phyloP scores from a whole-genome alignment of 2,888 invertebrate species.

The Spodoptera littoralis region DNA sequence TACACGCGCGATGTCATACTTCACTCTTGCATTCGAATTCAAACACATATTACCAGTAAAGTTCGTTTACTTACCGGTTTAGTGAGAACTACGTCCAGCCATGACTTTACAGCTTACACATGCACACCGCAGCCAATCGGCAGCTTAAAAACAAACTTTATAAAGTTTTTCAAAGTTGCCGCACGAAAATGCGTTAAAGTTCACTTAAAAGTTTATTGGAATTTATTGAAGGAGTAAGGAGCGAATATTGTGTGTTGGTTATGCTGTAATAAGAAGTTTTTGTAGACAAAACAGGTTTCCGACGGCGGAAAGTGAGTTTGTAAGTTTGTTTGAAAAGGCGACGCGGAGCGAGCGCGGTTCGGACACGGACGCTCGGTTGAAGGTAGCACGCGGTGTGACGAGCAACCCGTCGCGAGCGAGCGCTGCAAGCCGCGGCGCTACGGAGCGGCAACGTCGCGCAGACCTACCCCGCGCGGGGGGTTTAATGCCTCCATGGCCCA shows the following conservation, averaged over 20 bases:
- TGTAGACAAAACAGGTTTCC: slow-evolving; percentile 76
- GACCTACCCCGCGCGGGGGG: slow-evolving; percentile 69
- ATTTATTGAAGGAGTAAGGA: slow-evolving; percentile 61
- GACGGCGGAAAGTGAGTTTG: slow-evolving; percentile 78
- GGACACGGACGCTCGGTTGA: slow-evolving; percentile 72
- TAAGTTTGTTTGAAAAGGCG: slow-evolving; percentile 75
- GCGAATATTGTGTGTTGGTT: slow-evolving; percentile 64
- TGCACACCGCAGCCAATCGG: slow-evolving; percentile 67
- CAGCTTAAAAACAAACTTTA: slow-evolving; percentile 78
- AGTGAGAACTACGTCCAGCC: slow-evolving; percentile 80
- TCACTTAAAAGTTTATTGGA: slow-evolving; percentile 58
- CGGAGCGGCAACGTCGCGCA: slow-evolving; percentile 77
- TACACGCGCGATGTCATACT: slow-evolving; percentile 37
- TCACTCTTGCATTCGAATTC: slow-evolving; percentile 53
- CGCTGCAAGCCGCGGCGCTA: slow-evolving; percentile 60
- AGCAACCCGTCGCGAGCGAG: slow-evolving; percentile 45
- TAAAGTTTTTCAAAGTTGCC: slow-evolving; percentile 76
- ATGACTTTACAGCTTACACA: slow-evolving; percentile 77
- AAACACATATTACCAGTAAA: slow-evolving; percentile 74
- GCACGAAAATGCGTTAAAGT: slow-evolving; percentile 63
- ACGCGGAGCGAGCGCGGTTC: slow-evolving; percentile 64
- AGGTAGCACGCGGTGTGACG: slow-evolving; percentile 77
- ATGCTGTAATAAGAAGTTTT: slow-evolving; percentile 68
- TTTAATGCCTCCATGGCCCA: slow-evolving; percentile 66
- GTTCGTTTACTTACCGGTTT: slow-evolving; percentile 86